Percentiles rank a stretch among this genome's conserved stretches.
Evolutionary conservation across 92 coral and sea anemone genomes (phyloP).

Genomic region (Epizoanthus rinbou): DNA sequence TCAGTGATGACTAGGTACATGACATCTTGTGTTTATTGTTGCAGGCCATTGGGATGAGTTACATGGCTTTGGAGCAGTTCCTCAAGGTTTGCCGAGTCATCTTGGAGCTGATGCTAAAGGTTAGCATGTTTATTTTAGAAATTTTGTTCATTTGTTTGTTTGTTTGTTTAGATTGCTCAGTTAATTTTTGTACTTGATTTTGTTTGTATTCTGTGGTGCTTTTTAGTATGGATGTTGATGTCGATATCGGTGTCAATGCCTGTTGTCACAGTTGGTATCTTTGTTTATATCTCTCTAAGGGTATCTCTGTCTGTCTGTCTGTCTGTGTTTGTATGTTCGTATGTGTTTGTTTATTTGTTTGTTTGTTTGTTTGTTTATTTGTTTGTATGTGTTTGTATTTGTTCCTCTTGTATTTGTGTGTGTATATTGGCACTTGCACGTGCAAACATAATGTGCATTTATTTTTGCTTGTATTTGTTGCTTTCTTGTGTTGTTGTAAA

Average conservation of each 20-base stretch:
- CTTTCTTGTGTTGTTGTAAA: too few relatives aligned
- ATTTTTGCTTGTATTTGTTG: too few relatives aligned
- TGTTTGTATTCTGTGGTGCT: background rate
- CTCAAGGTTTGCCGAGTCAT: slow-evolving; percentile 69
- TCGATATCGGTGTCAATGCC: too few relatives aligned
- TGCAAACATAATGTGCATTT: too few relatives aligned
- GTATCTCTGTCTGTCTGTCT: background rate
- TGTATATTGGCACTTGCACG: background rate
- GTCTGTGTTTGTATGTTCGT: background rate
- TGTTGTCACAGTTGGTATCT: background rate
- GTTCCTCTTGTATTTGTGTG: background rate
- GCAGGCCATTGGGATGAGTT: slow-evolving; percentile 86
- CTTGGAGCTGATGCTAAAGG: slow-evolving; percentile 76
- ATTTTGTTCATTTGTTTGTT: background rate
- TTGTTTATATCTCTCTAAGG: too few relatives aligned
- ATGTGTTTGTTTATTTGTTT: background rate
- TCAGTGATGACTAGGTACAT: background rate
- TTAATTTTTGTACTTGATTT: background rate
- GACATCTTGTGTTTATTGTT: background rate
- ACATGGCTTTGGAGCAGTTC: slow-evolving; percentile 74
- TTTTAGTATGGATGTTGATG: background rate
- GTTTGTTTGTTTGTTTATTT: background rate
- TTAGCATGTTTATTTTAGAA: slow-evolving; percentile 17
- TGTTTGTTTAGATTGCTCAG: background rate
- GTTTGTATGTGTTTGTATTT: background rate